Evolutionary conservation across 2,888 invertebrate species (phyloP), one percentile per base, ranked within the genome.

Genomic region (Tetanocera ferruginea): DNA sequence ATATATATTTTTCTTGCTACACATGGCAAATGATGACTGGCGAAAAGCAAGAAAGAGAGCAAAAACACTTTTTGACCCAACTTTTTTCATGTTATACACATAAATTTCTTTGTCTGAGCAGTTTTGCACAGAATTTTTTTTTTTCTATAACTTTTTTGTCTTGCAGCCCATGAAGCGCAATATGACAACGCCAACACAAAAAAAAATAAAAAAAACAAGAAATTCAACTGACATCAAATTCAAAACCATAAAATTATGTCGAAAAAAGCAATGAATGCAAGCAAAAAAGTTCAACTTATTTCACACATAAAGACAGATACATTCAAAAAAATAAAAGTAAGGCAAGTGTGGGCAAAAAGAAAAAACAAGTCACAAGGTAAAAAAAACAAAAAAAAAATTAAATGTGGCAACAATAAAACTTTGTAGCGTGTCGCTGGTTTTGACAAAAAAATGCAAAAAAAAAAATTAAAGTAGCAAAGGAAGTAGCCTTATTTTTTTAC

Each of bases 251-350:
- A 43, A 49, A 60, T 23, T 8, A 25, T 51, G 43, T 62, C 4
- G 28, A 19, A 73, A n/a, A 75, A 52, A 66, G 1, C 9, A 49
- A 25, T 14, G 17, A 75, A 31, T 17, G 55, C 31, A 51, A 28
- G 19, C 17, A 51, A 55, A n/a, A 76, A 37, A 19, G 37, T 25
- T 28, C 67, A 74, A 76, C 62, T 62, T 77, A 66, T 57, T 74
- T 66, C 66, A 79, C 67, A 77, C 51, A 49, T 51, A 77, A 57
- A 69, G 73, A 43, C 43, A 78, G 77, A 71, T 75, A 23, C 55
- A 69, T 34, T 60, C 11, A 66, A 78, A 78, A 69, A 78, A 76
- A 75, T 34, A 34, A 11, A 62, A 34, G n/a, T 64, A 5, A 19
- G 8, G 11, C 14, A 64, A 64, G 28, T 9, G 17, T 17, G 5